Evolutionary conservation across 2,888 invertebrate genomes (phyloP), one percentile per base, ranked within the genome.

Genomic region (Colostygia pectinataria): DNA sequence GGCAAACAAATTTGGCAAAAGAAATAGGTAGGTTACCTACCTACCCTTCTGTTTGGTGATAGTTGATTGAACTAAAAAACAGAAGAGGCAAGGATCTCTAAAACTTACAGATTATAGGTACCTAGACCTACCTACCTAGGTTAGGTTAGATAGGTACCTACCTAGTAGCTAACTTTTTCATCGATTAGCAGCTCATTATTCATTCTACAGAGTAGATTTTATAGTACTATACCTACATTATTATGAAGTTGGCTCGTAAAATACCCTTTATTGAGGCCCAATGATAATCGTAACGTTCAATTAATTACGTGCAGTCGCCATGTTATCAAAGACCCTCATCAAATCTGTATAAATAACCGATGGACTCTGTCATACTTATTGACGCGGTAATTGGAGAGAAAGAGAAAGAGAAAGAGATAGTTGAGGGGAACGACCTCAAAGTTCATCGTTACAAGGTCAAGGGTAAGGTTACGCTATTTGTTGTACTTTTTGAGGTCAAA

Each of bases 351-450:
- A 44, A 46, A 33, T 49, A 49, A 38, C 38, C 20, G 42, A 47
- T 49, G 32, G 42, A 63, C 63, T 68, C 65, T 51, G 48, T 69
- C 60, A 47, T 57, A 55, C 63, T 42, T 62, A 63, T 63, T 56
- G 50, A 29, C 41, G 27, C 14, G 36, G 50, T 57, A 50, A 50
- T 53, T 46, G 41, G 67, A 57, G 59, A 45, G 61, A 75, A 57
- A 52, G 68, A 69, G 67, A 69, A 66, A 57, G 59, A 45, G 61
- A 75, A 57, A 52, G 68, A 69, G 67, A 69, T 59, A 63, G 62
- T 32, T 20, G 53, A 64, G 76, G 72, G 64, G 61, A 77, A 75
- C 65, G 76, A 74, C 73, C 77, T 65, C 61, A 57, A n/a, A 56
- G 52, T 53, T 61, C 65, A 59, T 58, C 46, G 62, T 53, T 55